Evolutionary conservation across 2,888 invertebrate genomes (phyloP).

Genomic region (Agrochola macilenta): DNA sequence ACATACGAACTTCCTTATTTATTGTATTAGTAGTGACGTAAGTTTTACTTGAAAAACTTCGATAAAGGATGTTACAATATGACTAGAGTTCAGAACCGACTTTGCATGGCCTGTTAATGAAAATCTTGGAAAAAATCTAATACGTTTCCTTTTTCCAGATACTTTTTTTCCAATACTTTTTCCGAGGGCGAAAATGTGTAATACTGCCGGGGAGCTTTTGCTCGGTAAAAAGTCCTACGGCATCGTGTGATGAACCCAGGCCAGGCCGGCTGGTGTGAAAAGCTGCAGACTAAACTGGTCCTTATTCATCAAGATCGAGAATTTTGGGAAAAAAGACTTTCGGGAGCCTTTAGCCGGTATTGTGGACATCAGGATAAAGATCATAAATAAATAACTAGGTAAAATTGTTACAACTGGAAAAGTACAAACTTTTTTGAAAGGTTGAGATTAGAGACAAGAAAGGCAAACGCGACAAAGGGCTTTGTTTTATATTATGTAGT

Average conservation of each 20-base stretch:
- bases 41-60: constrained; percentile 48
- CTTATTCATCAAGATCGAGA: background rate
- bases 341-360: background rate
- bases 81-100: background rate
- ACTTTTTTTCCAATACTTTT: background rate
- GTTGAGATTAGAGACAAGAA: constrained; percentile 21
- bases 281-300: background rate
- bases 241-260: background rate
- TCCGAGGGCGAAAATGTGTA: background rate
- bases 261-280: background rate
- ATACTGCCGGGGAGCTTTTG: background rate
- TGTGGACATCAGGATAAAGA: background rate
- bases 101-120: constrained; percentile 7
- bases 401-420: constrained; percentile 21
- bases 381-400: constrained; percentile 29
- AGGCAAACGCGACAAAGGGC: constrained; percentile 36
- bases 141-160: background rate
- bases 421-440: constrained; percentile 12
- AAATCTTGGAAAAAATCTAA: background rate
- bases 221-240: no score
- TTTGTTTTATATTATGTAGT: constrained; percentile 48
- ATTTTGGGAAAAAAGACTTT: background rate
- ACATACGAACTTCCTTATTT: constrained; percentile 52
- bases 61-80: constrained; percentile 23
- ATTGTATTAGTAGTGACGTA: constrained; percentile 42